A percentile compares a stretch with the other conserved stretches of the same genome.
These are phyloP conservation scores for Drosophila tanythrix DNA, from an alignment of 2,888 invertebrate genomes.

Conservation along the genomic window DNA sequence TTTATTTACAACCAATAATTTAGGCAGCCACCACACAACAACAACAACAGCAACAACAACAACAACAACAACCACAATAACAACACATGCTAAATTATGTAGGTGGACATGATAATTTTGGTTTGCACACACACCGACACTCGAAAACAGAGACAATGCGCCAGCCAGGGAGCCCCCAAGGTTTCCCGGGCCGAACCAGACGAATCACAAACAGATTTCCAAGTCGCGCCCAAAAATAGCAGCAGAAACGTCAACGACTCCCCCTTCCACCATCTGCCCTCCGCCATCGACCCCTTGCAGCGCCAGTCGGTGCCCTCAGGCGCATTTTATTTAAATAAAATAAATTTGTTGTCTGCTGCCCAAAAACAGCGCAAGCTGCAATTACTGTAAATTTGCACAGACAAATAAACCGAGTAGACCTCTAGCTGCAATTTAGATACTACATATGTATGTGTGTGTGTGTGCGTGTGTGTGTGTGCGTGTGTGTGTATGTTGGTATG, in stretches of 20 bases:
- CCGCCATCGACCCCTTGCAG: neutral
- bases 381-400: constrained; percentile 70
- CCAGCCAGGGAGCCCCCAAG: constrained; percentile 42
- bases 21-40: constrained; percentile 50
- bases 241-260: constrained; percentile 42
- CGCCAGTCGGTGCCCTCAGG: constrained; percentile 61
- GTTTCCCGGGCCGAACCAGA: constrained; percentile 42
- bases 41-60: constrained; percentile 20
- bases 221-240: constrained; percentile 76
- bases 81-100: constrained; percentile 76
- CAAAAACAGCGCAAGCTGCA: constrained; percentile 58
- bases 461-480: neutral
- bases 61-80: constrained; percentile 43
- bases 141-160: constrained; percentile 22
- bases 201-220: constrained; percentile 52
- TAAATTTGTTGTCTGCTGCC: constrained; percentile 70
- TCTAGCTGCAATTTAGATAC: constrained; percentile 6
- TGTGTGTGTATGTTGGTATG: neutral
- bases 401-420: constrained; percentile 46
- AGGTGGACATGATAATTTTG: constrained; percentile 80
- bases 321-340: constrained; percentile 80
- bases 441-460: neutral
- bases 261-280: neutral
- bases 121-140: constrained; percentile 69
- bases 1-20: constrained; percentile 80